Evolutionary conservation across 2,113 vertebrate species (phyloP), one percentile per base, ranked within the genome.

Genomic region (Antechinus stuartii): DNA sequence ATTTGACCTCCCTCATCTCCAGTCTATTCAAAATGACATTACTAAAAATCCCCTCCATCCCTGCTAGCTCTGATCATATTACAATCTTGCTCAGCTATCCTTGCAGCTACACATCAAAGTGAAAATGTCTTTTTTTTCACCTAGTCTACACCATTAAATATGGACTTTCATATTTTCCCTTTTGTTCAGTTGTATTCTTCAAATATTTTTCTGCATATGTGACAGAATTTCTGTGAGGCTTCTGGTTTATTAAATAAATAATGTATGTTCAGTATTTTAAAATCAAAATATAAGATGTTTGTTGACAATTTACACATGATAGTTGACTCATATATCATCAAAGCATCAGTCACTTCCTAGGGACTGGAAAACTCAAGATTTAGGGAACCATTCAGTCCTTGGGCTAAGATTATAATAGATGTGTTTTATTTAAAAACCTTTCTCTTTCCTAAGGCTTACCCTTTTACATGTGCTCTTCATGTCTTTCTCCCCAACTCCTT

Each of bases 1-100:
- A 95, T 95, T 95, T 94, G 10, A 90, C 9, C 47, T 95, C 35
- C 16, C 2, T 94, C 49, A 61, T 90, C 14, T 95, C 22, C 96
- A 90, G 93, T 53, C 84, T 94, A 14, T 56, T 93, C 23, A 95
- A 93, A 42, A 2, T 93, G 8, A 30, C 26, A 49, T 91, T 1
- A 27, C 61, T 25, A 68, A 35, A 68, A 92, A 68, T 89, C 11
- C 76, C 76, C 42, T 94, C 92, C 10, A 53, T 92, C 91, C 26
- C 61, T 91, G 8, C 61, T 89, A 89, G 26, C 89, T 56, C 26
- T 55, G 55, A 89, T 93, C 26, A 53, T 14, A 94, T 49, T 90
- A 46, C 24, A 96, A 0, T 1, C 46, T 95, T 92, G n/a, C 35
- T 84, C 68, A 84, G 68, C 23, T 57, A 92, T 94, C 90, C 94